Percentiles rank a stretch among this genome's conserved stretches.
Evolutionary conservation across 2,797 vertebrate genomes (phyloP).

Genomic region (Amblyraja radiata): DNA sequence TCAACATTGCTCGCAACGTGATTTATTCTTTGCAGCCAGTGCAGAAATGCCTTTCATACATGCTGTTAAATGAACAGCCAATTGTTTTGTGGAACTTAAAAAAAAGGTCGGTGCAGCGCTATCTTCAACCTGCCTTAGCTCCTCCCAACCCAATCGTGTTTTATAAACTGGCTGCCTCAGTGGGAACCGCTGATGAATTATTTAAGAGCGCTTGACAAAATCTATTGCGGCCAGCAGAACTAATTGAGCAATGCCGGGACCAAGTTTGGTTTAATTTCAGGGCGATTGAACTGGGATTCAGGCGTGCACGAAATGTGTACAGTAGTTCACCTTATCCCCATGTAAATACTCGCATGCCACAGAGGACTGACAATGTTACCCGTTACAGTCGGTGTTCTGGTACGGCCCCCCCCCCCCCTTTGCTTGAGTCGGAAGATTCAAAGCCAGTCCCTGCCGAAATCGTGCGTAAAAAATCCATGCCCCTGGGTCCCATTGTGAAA

Average conservation of each 20-base stretch:
- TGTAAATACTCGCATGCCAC: neutral
- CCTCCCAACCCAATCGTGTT: neutral
- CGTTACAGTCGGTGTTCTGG: no score
- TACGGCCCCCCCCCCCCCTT: no score
- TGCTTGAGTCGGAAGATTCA: no score
- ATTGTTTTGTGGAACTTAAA: neutral
- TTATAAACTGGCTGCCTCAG: neutral
- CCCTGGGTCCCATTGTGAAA: no score
- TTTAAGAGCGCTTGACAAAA: neutral
- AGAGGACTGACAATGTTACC: no score
- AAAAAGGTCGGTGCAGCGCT: neutral
- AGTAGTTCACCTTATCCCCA: neutral
- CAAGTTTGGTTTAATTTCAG: neutral
- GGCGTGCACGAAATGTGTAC: neutral
- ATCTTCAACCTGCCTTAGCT: neutral
- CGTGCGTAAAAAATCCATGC: no score
- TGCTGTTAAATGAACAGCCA: neutral
- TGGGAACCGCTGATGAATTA: constrained; percentile 25
- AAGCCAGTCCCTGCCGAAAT: no score
- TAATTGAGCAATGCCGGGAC: neutral
- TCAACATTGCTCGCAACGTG: neutral
- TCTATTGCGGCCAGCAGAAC: neutral
- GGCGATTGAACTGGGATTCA: neutral
- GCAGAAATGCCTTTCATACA: neutral
- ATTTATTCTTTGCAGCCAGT: neutral